Conservation (phyloP, 2,113 vertebrate species). For the Danionella cerebrum region DNA sequence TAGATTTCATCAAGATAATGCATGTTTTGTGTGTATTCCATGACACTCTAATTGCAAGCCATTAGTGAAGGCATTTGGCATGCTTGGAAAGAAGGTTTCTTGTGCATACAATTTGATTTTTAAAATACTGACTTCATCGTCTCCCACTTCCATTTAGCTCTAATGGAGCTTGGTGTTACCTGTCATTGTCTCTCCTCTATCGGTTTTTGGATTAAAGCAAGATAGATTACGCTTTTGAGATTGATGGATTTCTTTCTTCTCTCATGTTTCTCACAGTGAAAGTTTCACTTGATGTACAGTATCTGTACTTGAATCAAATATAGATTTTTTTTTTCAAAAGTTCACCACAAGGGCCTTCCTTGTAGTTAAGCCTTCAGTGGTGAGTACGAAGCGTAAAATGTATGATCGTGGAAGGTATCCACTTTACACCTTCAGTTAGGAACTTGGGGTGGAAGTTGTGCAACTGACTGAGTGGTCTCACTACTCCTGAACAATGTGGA, state of each 20-base stretch:
- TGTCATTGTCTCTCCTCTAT: background rate
- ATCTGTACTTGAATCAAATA: too few species aligned
- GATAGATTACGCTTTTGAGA: background rate
- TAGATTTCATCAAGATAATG: constrained; percentile 24
- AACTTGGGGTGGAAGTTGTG: too few species aligned
- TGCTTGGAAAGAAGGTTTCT: background rate
- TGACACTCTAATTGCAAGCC: constrained; percentile 32
- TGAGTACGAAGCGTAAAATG: too few species aligned
- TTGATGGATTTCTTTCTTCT: background rate
- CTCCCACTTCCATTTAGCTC: background rate
- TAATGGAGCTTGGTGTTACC: background rate
- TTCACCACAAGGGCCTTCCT: too few species aligned
- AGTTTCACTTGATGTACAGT: too few species aligned
- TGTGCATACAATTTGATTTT: constrained; percentile 15
- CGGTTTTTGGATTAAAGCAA: background rate
- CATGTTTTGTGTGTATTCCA: constrained; percentile 5
- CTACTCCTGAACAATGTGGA: too few species aligned
- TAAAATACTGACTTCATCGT: constrained; percentile 9
- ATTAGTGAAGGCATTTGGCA: constrained; percentile 23
- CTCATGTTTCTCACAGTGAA: background rate
- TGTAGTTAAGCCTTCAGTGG: too few species aligned
- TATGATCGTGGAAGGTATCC: too few species aligned
- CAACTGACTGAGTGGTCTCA: too few species aligned
- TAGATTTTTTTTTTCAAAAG: too few species aligned
- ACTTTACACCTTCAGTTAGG: too few species aligned